Conservation (phyloP, 2,113 vertebrate species). For the Danionella cerebrum region DNA sequence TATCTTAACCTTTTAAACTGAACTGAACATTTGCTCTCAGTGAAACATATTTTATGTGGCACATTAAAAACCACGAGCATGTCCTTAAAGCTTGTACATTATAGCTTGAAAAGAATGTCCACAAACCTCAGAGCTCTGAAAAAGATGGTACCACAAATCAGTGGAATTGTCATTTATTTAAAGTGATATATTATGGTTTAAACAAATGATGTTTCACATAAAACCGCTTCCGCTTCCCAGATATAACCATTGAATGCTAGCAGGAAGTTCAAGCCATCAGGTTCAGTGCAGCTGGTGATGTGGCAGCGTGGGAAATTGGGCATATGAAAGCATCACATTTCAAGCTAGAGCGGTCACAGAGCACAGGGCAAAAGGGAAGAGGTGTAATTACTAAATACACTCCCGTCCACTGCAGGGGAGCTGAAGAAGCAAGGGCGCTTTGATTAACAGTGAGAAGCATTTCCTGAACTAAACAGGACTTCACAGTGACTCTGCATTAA, state of each 20-base stretch:
- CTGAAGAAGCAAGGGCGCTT: constrained; percentile 43
- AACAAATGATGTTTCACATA: too few relatives aligned
- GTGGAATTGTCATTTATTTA: too few relatives aligned
- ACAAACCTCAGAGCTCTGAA: too few relatives aligned
- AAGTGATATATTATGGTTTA: too few relatives aligned
- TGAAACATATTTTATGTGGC: background rate
- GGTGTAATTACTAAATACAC: constrained; percentile 44
- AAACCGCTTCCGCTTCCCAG: too few relatives aligned
- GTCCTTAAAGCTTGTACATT: too few relatives aligned
- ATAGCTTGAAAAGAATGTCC: too few relatives aligned
- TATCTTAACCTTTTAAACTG: background rate
- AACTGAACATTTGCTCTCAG: background rate
- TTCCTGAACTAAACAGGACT: constrained; percentile 54
- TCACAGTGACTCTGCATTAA: constrained; percentile 20
- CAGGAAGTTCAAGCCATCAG: constrained; percentile 6
- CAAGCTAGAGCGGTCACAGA: constrained; percentile 64
- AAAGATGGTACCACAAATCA: too few relatives aligned
- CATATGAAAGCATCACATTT: constrained; percentile 66
- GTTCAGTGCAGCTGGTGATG: background rate
- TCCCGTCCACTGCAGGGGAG: constrained; percentile 45
- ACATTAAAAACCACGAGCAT: too few relatives aligned
- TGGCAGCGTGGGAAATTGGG: constrained; percentile 69
- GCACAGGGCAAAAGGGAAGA: constrained; percentile 63
- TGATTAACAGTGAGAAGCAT: constrained; percentile 63
- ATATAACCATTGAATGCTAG: background rate